A percentile compares a stretch with the other conserved stretches of the same genome.
phyloP scores from a whole-genome alignment of 2,888 invertebrate genomes.

The Mongoloraphidia duomilia region DNA sequence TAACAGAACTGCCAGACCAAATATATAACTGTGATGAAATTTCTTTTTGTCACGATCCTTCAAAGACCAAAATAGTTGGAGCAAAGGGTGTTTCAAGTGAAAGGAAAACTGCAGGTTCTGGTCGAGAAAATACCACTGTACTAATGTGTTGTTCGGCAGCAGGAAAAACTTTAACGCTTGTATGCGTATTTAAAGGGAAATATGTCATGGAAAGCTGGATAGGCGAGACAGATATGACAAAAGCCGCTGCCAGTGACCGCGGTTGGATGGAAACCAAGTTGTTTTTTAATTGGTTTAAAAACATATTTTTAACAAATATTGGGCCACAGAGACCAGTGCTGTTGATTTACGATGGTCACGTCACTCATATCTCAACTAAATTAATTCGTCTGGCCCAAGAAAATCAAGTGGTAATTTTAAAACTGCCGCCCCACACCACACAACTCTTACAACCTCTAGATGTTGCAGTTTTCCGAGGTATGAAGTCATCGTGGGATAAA shows the following conservation, averaged over 20 bases:
- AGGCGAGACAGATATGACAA: background rate
- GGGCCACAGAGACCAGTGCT: conserved; percentile 13
- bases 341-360: conserved; percentile 18
- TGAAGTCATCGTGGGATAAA: conserved; percentile 10
- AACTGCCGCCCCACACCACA: conserved; percentile 8
- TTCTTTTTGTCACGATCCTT: too few species aligned
- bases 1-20: too few species aligned
- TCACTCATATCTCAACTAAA: conserved; percentile 16
- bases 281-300: conserved; percentile 6
- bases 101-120: too few species aligned
- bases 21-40: too few species aligned
- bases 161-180: conserved; percentile 7
- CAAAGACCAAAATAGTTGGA: too few species aligned
- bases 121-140: too few species aligned
- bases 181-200: conserved; percentile 11
- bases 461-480: conserved; percentile 9
- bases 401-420: conserved; percentile 9
- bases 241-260: conserved; percentile 14
- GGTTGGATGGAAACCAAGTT: conserved; percentile 15
- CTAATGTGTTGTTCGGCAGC: too few species aligned
- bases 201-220: conserved; percentile 11
- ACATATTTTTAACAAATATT: conserved; percentile 3
- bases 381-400: conserved; percentile 14
- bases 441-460: conserved; percentile 11
- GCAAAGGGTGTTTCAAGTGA: too few species aligned